Evolutionary conservation across 2,888 invertebrate genomes (phyloP).

Genomic region (Sabatieria punctata): DNA sequence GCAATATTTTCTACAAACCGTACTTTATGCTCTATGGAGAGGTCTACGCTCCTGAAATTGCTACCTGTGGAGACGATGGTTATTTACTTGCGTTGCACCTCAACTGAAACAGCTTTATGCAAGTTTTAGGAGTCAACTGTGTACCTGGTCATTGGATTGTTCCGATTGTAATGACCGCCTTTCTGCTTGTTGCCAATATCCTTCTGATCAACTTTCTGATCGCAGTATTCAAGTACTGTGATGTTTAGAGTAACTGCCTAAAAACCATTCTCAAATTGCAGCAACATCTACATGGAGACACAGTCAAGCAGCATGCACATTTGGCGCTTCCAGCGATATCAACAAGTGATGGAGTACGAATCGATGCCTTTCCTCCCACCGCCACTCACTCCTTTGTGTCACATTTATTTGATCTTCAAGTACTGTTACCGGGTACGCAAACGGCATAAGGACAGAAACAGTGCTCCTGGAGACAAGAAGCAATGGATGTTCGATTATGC

Average conservation of each 20-base stretch:
- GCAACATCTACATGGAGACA: conserved; percentile 48
- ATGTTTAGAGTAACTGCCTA: conserved; percentile 11
- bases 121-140: no score
- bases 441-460: not conserved
- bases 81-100: not conserved
- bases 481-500: conserved; percentile 73
- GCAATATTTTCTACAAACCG: conserved; percentile 82
- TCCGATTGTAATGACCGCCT: conserved; percentile 82
- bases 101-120: no score
- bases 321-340: conserved; percentile 98
- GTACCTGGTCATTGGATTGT: conserved; percentile 56
- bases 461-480: conserved; percentile 24
- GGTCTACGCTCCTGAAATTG: conserved; percentile 83
- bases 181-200: conserved; percentile 88
- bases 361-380: conserved; percentile 89
- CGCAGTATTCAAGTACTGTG: conserved; percentile 72
- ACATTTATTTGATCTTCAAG: not conserved
- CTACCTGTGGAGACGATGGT: conserved; percentile 36
- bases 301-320: conserved; percentile 89
- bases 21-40: conserved; percentile 99
- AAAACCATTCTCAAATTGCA: conserved; percentile 16
- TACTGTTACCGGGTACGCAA: conserved; percentile 14
- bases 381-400: conserved; percentile 49
- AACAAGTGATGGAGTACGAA: conserved; percentile 88
- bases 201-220: conserved; percentile 90